phyloP scores from a whole-genome alignment of 2,888 invertebrate genomes.

The Andrena praecox region DNA sequence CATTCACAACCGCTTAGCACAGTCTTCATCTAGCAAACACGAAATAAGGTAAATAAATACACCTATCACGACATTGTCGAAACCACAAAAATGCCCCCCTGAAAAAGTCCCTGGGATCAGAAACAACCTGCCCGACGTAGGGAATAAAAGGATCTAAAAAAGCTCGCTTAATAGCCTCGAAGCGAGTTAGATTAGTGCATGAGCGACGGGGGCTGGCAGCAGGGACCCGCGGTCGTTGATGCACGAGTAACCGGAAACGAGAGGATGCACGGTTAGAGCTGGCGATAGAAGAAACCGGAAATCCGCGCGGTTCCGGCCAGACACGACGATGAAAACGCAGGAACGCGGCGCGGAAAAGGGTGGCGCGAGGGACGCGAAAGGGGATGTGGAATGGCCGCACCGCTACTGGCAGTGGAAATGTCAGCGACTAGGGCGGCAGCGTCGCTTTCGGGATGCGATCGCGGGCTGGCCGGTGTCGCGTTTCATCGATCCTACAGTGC shows the following conservation, averaged over 20 bases:
- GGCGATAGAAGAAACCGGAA: constrained; percentile 60
- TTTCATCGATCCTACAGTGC: constrained; percentile 34
- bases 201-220: constrained; percentile 27
- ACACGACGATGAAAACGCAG: constrained; percentile 26
- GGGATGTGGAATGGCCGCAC: constrained; percentile 12
- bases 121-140: too few relatives aligned
- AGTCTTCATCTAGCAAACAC: too few relatives aligned
- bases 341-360: constrained; percentile 4
- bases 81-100: too few relatives aligned
- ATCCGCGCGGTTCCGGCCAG: constrained; percentile 10
- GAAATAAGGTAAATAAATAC: too few relatives aligned
- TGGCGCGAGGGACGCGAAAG: not conserved
- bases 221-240: constrained; percentile 39
- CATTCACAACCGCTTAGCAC: too few relatives aligned
- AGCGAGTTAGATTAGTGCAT: constrained; percentile 42
- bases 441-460: constrained; percentile 24
- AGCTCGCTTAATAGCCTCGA: constrained; percentile 10
- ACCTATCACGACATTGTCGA: too few relatives aligned
- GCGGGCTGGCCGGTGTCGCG: not conserved
- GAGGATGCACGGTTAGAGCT: constrained; percentile 45
- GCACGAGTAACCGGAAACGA: constrained; percentile 48
- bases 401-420: not conserved
- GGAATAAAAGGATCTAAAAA: too few relatives aligned
- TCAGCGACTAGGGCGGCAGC: constrained; percentile 10
- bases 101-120: too few relatives aligned